Percentiles rank a stretch among this genome's conserved stretches.
Evolutionary conservation across 2,113 vertebrate genomes (phyloP).

Genomic region (Arizona elegans): DNA sequence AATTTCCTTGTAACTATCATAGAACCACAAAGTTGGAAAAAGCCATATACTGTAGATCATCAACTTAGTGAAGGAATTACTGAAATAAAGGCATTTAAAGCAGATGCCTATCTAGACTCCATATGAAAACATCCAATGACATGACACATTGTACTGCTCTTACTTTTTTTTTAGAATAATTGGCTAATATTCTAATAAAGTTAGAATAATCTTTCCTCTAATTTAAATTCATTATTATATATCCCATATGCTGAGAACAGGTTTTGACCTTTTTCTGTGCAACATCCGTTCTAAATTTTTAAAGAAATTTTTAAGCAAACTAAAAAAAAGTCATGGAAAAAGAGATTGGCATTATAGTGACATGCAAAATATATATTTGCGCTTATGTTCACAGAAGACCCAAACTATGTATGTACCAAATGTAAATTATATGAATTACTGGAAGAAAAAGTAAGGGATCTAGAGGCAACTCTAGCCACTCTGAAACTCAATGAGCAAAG

Average conservation of each 20-base stretch:
- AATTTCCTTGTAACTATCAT: not conserved
- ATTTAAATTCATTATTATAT: not conserved
- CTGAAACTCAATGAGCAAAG: no score
- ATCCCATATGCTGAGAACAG: not conserved
- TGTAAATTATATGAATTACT: no score
- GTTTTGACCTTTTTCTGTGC: not conserved
- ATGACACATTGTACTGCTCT: not conserved
- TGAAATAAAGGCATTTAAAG: not conserved
- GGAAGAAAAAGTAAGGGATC: no score
- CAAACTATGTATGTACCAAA: no score
- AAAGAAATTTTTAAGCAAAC: no score
- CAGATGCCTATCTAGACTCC: not conserved
- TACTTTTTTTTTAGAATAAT: not conserved
- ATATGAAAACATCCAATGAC: not conserved
- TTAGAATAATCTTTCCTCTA: not conserved
- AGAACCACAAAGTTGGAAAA: not conserved
- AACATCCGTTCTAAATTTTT: not conserved
- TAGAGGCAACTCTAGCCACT: no score
- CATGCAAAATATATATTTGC: no score
- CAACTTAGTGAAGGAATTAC: not conserved
- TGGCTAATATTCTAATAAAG: not conserved
- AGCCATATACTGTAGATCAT: not conserved
- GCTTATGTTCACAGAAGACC: no score
- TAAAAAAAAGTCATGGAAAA: no score
- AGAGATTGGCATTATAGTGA: no score